A percentile compares a stretch with the other conserved stretches of the same genome.
phyloP scores from a whole-genome alignment of 2,797 vertebrate species.

The Rhabdophis nuchalis region DNA sequence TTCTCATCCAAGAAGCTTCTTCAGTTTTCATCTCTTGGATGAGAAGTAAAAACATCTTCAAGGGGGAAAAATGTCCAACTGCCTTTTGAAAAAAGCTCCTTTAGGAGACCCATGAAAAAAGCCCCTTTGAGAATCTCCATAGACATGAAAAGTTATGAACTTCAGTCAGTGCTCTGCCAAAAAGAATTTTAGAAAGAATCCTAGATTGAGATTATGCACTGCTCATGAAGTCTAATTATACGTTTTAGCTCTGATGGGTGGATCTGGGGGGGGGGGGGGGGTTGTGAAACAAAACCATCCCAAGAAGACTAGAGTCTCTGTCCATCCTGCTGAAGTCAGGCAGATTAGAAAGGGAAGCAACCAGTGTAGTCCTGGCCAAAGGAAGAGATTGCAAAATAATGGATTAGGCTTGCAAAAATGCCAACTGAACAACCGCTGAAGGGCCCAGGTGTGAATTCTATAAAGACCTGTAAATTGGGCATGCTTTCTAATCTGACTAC shows the following conservation, averaged over 20 bases:
- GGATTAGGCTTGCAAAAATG: not conserved
- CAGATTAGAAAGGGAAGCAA: not conserved
- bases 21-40: not conserved
- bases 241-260: not conserved
- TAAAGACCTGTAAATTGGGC: not conserved
- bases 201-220: not conserved
- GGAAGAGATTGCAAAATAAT: not conserved
- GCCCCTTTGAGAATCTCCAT: not conserved
- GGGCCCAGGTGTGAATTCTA: not conserved
- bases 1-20: not conserved
- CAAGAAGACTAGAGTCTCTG: not conserved
- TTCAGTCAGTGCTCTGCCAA: not conserved
- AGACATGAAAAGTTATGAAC: not conserved
- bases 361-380: not conserved
- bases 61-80: not conserved
- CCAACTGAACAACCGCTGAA: not conserved
- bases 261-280: not conserved
- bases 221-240: not conserved
- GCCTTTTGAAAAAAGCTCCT: not conserved
- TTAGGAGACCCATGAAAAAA: not conserved
- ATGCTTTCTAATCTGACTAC: not conserved
- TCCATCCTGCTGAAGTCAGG: not conserved
- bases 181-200: not conserved
- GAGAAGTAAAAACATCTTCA: not conserved
- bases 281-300: not conserved